Percentiles rank a stretch among this genome's conserved stretches.
Conservation (phyloP, 1,140 invertebrate genomes). For the Tetramorium simillimum region DNA sequence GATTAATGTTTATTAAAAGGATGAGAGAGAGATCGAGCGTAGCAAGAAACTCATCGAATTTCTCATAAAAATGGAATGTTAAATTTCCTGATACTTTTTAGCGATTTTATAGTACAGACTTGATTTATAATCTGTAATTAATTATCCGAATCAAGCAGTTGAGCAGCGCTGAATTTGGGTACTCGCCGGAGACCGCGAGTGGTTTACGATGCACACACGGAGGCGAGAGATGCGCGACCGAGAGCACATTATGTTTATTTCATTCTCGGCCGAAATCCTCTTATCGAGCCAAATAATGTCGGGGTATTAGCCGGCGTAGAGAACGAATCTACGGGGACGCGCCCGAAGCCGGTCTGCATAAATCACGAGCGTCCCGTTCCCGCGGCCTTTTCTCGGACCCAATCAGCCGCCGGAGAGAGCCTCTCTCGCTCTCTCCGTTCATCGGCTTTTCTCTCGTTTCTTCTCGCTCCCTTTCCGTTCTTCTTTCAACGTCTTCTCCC, state of each 20-base stretch:
- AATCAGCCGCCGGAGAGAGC: constrained; percentile 75
- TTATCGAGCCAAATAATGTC: constrained; percentile 81
- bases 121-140: neutral
- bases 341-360: constrained; percentile 78
- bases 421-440: constrained; percentile 53
- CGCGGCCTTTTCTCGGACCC: constrained; percentile 78
- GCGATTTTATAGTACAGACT: neutral
- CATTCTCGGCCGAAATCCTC: constrained; percentile 76
- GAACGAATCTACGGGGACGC: constrained; percentile 77
- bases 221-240: constrained; percentile 36
- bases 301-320: constrained; percentile 77
- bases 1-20: neutral
- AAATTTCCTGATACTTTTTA: neutral
- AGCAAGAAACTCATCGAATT: neutral
- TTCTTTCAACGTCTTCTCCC: constrained; percentile 37
- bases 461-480: constrained; percentile 37
- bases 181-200: neutral
- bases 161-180: constrained; percentile 25
- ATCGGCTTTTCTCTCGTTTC: constrained; percentile 41
- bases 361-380: constrained; percentile 76
- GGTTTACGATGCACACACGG: neutral
- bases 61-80: neutral
- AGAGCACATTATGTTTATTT: constrained; percentile 76
- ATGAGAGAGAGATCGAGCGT: neutral
- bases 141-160: neutral